Conservation (phyloP, 2,113 vertebrate genomes). For the Gavia stellata region DNA sequence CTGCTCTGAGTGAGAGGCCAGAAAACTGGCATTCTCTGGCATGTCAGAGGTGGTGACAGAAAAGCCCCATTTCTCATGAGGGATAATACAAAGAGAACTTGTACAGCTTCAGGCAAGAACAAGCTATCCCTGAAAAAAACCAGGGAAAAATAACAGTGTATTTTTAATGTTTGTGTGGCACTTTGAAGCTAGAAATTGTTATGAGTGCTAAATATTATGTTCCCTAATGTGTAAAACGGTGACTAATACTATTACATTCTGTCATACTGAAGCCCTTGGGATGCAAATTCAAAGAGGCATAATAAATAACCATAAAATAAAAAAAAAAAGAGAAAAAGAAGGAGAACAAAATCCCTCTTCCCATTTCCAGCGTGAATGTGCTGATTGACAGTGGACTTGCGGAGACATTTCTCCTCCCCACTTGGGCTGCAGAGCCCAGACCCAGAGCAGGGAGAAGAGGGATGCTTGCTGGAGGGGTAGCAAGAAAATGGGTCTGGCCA, state of each 20-base stretch:
- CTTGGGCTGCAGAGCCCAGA: background rate
- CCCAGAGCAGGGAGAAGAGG: background rate
- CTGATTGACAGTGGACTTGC: background rate
- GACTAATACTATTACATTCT: constrained; percentile 50
- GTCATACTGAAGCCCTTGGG: constrained; percentile 18
- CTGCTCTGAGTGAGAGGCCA: background rate
- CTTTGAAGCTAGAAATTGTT: constrained; percentile 26
- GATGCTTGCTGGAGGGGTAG: background rate
- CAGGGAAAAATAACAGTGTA: background rate
- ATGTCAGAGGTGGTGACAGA: background rate
- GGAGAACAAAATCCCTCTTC: background rate
- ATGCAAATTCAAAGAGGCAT: constrained; percentile 12
- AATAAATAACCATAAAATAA: constrained; percentile 6
- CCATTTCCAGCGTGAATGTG: background rate
- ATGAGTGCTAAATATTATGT: constrained; percentile 41
- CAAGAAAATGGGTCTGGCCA: background rate
- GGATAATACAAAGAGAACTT: background rate
- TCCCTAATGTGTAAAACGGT: constrained; percentile 17
- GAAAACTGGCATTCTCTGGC: background rate
- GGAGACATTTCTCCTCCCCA: background rate
- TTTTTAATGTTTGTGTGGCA: constrained; percentile 24
- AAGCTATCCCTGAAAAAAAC: background rate
- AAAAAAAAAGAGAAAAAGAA: background rate
- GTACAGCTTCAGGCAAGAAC: background rate
- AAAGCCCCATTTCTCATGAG: background rate